Base-by-base conservation (phyloP, 2,888 invertebrate genomes). In the Metellina segmentata region DNA sequence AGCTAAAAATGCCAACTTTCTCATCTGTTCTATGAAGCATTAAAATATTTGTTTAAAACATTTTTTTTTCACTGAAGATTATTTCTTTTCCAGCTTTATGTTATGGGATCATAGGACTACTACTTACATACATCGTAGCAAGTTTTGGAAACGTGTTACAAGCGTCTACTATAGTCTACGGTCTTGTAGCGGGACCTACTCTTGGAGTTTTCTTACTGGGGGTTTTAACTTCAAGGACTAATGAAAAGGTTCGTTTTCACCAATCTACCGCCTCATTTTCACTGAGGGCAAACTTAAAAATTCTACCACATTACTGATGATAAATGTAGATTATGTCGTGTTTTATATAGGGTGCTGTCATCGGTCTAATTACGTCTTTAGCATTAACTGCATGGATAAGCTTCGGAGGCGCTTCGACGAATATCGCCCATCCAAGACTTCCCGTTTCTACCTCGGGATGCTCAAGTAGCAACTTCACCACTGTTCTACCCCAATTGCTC, bases 171-270 rank as follows among this genome's bases (percentile, higher is more conserved):
- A 97, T 97, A 0, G 97, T 98, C 93, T 98, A 98, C 94, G 98
- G 98, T 0, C 97, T 98, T 0, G 97, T 95, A 6, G 98, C 98
- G 0, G 98, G 98, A 0, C 98, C 98, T 0, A 95, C 98, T 7
- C 95, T 98, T 51, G 98, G 97, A 0, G 95, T 98, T 1, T 98
- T 98, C 94, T 97, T 97, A 0, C 95, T 98, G 53, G 98, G 98
- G 93, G 98, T 98, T 97, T 96, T 93, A 9, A 92, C 87, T 6
- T 61, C 83, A 34, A 92, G 81, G 48, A 82, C 89, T 1, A 93
- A 93, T 53, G 87, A 93, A 89, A 93, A 89, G 78, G 93, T 93
- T 61, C 5, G 61, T 16, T 61, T 61, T 16, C 9, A 61, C 16
- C 61, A 61, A 61, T 61, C 8, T 61, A 11, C 9, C n/a, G n/a